Evolutionary conservation across 2,888 invertebrate genomes (phyloP), one percentile per base, ranked within the genome.

Genomic region (Ennomos erosarius): DNA sequence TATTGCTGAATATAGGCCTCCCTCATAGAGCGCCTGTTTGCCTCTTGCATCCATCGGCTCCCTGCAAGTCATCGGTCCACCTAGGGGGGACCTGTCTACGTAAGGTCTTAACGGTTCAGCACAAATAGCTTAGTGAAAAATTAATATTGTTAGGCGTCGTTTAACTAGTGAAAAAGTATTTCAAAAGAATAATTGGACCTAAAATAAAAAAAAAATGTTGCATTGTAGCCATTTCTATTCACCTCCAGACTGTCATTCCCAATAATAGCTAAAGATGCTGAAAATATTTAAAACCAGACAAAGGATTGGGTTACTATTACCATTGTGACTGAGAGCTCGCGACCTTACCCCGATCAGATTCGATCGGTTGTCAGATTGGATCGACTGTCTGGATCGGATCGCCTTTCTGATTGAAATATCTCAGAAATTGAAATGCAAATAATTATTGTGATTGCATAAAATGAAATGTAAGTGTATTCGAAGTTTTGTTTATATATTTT

Each of bases 241-340:
- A 11, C 8, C 11, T 42, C 33, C 10, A n/a, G n/a, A 26, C 38
- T 47, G 52, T 43, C 58, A 51, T 55, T 55, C 11, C 50, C 55
- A 55, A 55, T 45, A 46, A 38, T 49, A 40, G 40, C 48, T 13
- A 35, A 53, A 50, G 45, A 42, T 46, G 43, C 44, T 43, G 47
- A 26, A 26, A 55, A 50, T 52, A 52, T 52, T 60, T 60, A 51
- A 55, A 64, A 35, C 55, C 48, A 50, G 61, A 67, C 66, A 67
- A 67, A 59, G 58, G 65, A 55, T 65, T 59, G 58, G 59, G 51
- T 64, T 65, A 64, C 64, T 62, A 47, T 62, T 56, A 53, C 60
- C 60, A 65, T 64, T 65, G 62, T 65, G 42, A 45, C 39, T 51
- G 49, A 53, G 61, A 61, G 62, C 64, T 53, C 12, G 46, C 57